A percentile compares a stretch with the other conserved stretches of the same genome.
Evolutionary conservation across 37 sponge, comb jelly and placozoan genomes (phyloP).

Genomic region (Mnemiopsis leidyi): DNA sequence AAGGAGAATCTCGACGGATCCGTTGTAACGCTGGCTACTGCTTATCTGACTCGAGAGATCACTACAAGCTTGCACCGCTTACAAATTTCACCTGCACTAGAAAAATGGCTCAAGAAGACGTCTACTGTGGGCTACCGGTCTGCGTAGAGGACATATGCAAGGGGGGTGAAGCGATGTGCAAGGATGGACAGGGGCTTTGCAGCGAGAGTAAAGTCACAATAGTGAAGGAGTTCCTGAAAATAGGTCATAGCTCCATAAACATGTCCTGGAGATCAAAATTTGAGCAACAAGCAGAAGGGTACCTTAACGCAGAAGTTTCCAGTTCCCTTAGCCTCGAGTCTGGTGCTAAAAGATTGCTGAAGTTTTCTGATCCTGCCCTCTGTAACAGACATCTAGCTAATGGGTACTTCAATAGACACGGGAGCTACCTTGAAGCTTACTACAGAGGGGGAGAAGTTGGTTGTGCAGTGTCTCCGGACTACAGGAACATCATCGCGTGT

Average conservation of each 20-base stretch:
- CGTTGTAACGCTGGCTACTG: not conserved
- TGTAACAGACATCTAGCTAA: not conserved
- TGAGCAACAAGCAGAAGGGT: not conserved
- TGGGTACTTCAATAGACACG: not conserved
- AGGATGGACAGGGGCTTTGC: not conserved
- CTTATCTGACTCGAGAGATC: not conserved
- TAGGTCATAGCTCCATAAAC: not conserved
- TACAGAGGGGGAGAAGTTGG: not conserved
- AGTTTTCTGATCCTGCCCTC: not conserved
- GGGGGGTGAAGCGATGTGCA: not conserved
- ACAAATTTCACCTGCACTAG: not conserved
- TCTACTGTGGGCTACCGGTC: not conserved
- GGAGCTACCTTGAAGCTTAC: not conserved
- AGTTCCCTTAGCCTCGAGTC: not conserved
- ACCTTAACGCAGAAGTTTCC: not conserved
- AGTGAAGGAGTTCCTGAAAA: slow-evolving; percentile 2
- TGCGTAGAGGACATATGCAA: not conserved
- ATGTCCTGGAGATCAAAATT: not conserved
- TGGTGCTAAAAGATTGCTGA: not conserved
- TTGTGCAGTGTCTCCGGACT: not conserved
- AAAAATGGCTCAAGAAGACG: not conserved
- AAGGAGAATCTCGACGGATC: not conserved
- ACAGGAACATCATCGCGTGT: not conserved
- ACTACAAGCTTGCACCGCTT: not conserved
- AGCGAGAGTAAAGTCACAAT: not conserved